A percentile compares a stretch with the other conserved stretches of the same genome.
Conservation (phyloP, 2,797 vertebrate species). For the Cyprinella venusta region DNA sequence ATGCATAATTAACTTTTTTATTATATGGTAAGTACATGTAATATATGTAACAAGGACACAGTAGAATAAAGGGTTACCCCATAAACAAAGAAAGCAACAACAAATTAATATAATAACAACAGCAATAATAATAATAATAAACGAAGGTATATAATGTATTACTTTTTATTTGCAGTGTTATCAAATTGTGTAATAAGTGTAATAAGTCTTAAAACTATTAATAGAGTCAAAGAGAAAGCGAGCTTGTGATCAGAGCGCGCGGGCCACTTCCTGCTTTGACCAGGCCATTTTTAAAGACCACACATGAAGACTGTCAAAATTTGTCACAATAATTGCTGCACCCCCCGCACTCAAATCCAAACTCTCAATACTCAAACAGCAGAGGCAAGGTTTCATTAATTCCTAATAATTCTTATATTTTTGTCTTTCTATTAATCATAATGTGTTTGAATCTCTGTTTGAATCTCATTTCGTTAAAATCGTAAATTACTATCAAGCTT, state of each 20-base stretch:
- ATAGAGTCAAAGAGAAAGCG: slow-evolving; percentile 14
- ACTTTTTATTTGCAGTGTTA: neutral
- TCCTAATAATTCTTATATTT: neutral
- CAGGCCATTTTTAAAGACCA: slow-evolving; percentile 58
- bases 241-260: slow-evolving; percentile 52
- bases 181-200: neutral
- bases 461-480: neutral
- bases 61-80: neutral
- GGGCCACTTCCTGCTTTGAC: slow-evolving; percentile 59
- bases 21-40: neutral
- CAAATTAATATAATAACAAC: slow-evolving; percentile 2
- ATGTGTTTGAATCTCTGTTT: neutral
- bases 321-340: slow-evolving; percentile 58
- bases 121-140: neutral
- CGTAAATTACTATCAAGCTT: neutral
- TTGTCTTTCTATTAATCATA: neutral
- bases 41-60: neutral
- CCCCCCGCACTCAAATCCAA: neutral
- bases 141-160: neutral
- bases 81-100: slow-evolving; percentile 8
- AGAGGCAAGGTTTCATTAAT: neutral
- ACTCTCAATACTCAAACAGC: neutral
- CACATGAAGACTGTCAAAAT: slow-evolving; percentile 64
- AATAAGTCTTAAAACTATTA: neutral
- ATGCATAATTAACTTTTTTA: neutral